These are phyloP conservation scores for Poeciliopsis presidionis DNA, from an alignment of 2,797 vertebrate genomes.

Conservation along the genomic window DNA sequence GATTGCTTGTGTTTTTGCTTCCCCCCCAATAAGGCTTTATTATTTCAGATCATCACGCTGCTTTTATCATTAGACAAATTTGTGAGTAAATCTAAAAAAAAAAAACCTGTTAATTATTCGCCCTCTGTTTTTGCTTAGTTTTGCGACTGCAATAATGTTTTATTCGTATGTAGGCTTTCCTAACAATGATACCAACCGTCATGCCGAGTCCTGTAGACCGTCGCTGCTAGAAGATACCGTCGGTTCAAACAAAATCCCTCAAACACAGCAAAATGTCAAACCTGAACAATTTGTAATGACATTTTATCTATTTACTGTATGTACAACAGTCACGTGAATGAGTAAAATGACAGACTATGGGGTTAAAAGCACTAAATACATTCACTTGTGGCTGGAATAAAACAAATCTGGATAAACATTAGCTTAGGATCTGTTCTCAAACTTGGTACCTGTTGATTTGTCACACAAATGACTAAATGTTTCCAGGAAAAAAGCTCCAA, in stretches of 20 bases:
- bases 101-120: background rate
- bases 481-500: background rate
- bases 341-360: background rate
- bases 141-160: background rate
- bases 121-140: background rate
- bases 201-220: background rate
- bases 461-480: background rate
- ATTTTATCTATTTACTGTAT: background rate
- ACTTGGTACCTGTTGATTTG: background rate
- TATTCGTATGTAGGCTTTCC: background rate
- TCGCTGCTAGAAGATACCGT: background rate
- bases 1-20: background rate
- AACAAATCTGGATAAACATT: background rate
- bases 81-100: background rate
- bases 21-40: background rate
- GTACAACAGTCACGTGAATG: background rate
- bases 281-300: background rate
- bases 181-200: background rate
- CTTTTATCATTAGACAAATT: background rate
- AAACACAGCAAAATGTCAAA: background rate
- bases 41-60: background rate
- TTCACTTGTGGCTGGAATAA: background rate
- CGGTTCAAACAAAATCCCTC: background rate
- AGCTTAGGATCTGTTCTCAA: background rate
- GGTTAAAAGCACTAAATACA: background rate